Base-by-base conservation (phyloP, 2,888 invertebrate species). In the Nematopogon swammerdamellus region DNA sequence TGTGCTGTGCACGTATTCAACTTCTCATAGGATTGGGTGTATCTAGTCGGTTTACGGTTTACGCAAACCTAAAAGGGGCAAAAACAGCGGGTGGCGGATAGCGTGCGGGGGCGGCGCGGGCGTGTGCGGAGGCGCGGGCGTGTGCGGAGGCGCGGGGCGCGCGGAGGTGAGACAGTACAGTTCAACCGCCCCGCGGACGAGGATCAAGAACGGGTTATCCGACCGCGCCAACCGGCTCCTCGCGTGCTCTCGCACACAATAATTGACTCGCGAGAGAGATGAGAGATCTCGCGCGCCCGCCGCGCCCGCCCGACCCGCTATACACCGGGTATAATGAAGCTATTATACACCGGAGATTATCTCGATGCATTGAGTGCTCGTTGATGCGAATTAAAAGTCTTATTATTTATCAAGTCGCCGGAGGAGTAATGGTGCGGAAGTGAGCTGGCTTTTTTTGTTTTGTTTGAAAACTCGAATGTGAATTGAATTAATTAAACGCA, bases 211-310 rank as follows among this genome's bases (percentile, higher is more conserved):
- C 36, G 8, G 36, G 36, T 36, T 36, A 36, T 14, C 36, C 36
- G 36, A 66, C 66, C 57, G 58, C 62, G 64, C 63, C 60, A 70
- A 77, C 77, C 77, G 76, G 79, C 68, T 67, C 61, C 59, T 36
- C 36, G 60, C 67, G 58, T 67, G 73, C 72, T 70, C 70, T 58
- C 58, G 73, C 76, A 72, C 76, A 76, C 76, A 36, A 75, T 74
- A 76, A 75, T 68, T 69, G 70, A 70, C 71, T 51, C 52, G 11
- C n/a, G 3, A 14, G 11, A 8, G 36, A 8, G 14, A 3, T 3
- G n/a, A 4, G 8, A 36, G 4, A 36, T 36, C 11, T 36, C 36
- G 4, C 14, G 8, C 36, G 3, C 4, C 25, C 4, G 25, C 25
- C n/a, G n/a, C n/a, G n/a, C n/a, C n/a, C n/a, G n/a, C n/a, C n/a